A percentile compares a stretch with the other conserved stretches of the same genome.
Evolutionary conservation across 2,113 vertebrate species (phyloP).

Genomic region (Grantiella picta): DNA sequence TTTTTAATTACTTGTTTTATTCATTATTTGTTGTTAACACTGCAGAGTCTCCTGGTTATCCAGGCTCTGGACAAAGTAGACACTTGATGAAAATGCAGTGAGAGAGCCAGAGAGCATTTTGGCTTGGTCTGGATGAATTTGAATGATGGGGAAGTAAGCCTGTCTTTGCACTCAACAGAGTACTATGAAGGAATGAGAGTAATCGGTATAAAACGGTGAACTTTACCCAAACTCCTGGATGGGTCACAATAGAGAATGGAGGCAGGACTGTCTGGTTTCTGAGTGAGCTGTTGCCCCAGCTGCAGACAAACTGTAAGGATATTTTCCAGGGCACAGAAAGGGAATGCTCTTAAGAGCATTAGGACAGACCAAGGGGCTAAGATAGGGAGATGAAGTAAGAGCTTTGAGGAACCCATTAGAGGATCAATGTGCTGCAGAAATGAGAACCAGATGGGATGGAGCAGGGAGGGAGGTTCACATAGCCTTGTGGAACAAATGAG

Average conservation of each 20-base stretch:
- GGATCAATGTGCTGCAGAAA: not conserved
- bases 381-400: not conserved
- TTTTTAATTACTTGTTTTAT: not conserved
- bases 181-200: not conserved
- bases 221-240: not conserved
- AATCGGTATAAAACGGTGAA: not conserved
- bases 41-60: not conserved
- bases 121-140: not conserved
- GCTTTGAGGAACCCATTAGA: not conserved
- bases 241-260: not conserved
- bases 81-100: not conserved
- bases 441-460: not conserved
- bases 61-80: not conserved
- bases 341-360: not conserved
- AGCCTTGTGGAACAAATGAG: fast-evolving
- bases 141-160: not conserved
- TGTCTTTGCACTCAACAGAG: not conserved
- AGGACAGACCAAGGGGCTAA: not conserved
- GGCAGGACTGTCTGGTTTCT: not conserved
- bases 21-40: not conserved
- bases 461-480: not conserved
- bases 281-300: not conserved
- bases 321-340: not conserved
- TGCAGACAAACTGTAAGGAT: not conserved
- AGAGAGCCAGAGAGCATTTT: not conserved